Conservation (phyloP, 2,113 vertebrate species). For the Nerophis ophidion region DNA sequence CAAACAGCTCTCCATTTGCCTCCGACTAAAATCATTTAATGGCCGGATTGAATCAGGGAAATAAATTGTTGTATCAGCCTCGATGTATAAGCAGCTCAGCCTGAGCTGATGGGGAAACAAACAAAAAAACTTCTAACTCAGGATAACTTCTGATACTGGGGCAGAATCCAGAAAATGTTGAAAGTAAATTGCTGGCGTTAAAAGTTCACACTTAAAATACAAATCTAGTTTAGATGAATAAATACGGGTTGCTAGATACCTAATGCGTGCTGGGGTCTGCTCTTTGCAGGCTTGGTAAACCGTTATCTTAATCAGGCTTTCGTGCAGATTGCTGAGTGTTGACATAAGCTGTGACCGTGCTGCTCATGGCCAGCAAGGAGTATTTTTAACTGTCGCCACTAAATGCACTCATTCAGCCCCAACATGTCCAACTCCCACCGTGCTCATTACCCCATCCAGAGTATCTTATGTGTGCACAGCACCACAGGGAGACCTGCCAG, state of each 20-base stretch:
- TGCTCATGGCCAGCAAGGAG: constrained; percentile 24
- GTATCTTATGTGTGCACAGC: constrained; percentile 67
- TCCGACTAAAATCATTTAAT: constrained; percentile 68
- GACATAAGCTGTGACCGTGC: constrained; percentile 32
- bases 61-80: constrained; percentile 61
- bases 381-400: constrained; percentile 71
- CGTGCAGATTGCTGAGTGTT: constrained; percentile 10
- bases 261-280: constrained; percentile 51
- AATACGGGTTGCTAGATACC: constrained; percentile 36
- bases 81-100: constrained; percentile 41
- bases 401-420: constrained; percentile 70
- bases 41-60: constrained; percentile 57
- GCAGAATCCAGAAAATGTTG: neutral
- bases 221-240: constrained; percentile 50
- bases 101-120: constrained; percentile 27
- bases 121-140: constrained; percentile 10
- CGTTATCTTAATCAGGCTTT: constrained; percentile 66
- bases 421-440: constrained; percentile 37
- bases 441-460: constrained; percentile 64
- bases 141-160: constrained; percentile 1
- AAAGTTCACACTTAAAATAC: constrained; percentile 17
- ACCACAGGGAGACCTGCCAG: constrained; percentile 60
- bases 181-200: constrained; percentile 14
- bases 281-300: constrained; percentile 63
- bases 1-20: constrained; percentile 65